Evolutionary conservation across 1,140 invertebrate species (phyloP), one percentile per base, ranked within the genome.

Genomic region (Eupeodes corollae): DNA sequence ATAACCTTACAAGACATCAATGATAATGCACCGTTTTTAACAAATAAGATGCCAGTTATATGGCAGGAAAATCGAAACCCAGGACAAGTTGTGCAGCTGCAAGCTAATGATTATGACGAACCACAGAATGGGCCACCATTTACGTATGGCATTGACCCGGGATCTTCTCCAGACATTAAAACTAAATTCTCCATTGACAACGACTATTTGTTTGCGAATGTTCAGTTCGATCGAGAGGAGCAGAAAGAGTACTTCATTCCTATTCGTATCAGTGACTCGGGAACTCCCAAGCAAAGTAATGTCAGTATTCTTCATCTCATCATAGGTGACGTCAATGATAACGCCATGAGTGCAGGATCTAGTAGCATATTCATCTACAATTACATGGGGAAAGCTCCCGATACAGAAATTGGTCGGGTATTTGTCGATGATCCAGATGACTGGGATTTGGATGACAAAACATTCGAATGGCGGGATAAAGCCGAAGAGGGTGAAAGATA

Each of bases 321-420:
- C 11, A 93, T 97, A 50, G 91, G 88, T 2, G 91, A 95, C 68
- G 74, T 78, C 37, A 95, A 96, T 62, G 91, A 96, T 58, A 93
- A 93, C 67, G 64, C 74, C 1, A 94, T 93, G 82, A 70, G 71
- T 1, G 73, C 80, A 39, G 91, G 91, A 0, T 76, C 78, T 6
- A 93, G 91, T 57, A 77, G 81, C 43, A 93, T 96, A 57, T 86
- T 90, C 59, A 86, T 96, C 1, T 95, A 94, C 65, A 92, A 91
- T 64, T 95, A 89, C 61, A 84, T 83, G 73, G 82, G 82, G 12
- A 75, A 82, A 50, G 73, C 80, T 0, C 82, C 80, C 0, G 78
- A 83, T 45, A 85, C 84, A 1, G 77, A 83, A 52, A 89, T 96
- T 39, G 92, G 92, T 0, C 72, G 88, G 18, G 90, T 95, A 1